Percentiles rank a stretch among this genome's conserved stretches.
These are phyloP conservation scores for Tadarida brasiliensis DNA, from an alignment of 2,797 vertebrate species.

Conservation along the genomic window DNA sequence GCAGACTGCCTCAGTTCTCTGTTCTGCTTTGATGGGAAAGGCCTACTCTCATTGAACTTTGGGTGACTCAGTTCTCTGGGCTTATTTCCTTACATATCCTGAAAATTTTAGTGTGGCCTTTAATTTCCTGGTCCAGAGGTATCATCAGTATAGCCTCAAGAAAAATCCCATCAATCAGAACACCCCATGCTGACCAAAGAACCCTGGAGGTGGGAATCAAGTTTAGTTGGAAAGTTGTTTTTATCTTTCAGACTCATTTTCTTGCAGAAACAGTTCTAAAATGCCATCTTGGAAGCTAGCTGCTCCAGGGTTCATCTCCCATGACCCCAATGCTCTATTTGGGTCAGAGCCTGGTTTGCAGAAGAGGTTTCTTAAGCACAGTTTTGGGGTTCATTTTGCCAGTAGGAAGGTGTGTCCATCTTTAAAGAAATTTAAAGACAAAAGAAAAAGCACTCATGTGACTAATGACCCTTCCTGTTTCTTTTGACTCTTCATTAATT, in stretches of 20 bases:
- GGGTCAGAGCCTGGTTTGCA: not conserved
- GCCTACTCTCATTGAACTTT: constrained; percentile 61
- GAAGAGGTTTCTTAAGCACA: not conserved
- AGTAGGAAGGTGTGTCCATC: not conserved
- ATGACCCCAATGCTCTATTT: not conserved
- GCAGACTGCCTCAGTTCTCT: constrained; percentile 49
- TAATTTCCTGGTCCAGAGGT: constrained; percentile 71
- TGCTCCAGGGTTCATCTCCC: not conserved
- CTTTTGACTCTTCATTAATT: constrained; percentile 8
- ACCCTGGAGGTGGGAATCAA: constrained; percentile 66
- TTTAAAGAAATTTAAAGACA: constrained; percentile 66
- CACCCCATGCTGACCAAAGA: constrained; percentile 58
- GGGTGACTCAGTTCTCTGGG: constrained; percentile 65
- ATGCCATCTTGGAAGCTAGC: not conserved
- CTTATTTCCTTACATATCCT: constrained; percentile 61
- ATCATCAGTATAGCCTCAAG: constrained; percentile 67
- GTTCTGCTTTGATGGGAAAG: constrained; percentile 63
- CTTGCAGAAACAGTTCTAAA: constrained; percentile 40
- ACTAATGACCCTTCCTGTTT: not conserved
- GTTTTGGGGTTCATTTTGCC: not conserved
- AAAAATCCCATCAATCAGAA: constrained; percentile 64
- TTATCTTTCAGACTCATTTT: constrained; percentile 60
- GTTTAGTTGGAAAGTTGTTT: constrained; percentile 61
- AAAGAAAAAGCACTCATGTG: not conserved
- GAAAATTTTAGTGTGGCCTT: constrained; percentile 41